phyloP scores from a whole-genome alignment of 1,140 invertebrate genomes.

The Hypsibius dujardini region DNA sequence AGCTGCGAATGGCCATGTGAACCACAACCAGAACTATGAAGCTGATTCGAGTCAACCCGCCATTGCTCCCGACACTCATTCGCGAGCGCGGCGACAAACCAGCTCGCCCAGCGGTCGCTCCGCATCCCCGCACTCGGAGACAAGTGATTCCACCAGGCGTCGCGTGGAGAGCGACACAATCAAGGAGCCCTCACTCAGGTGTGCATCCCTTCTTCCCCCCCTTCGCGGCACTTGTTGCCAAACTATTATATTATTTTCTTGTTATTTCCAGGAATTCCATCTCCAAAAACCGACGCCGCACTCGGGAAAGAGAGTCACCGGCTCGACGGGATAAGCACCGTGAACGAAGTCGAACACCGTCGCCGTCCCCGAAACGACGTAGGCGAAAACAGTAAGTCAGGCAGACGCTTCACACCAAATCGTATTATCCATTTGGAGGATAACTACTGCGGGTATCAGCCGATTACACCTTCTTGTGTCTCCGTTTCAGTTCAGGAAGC shows the following conservation, averaged over 20 bases:
- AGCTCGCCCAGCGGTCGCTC: conserved; percentile 13
- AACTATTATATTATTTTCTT: not conserved
- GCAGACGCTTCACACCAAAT: not conserved
- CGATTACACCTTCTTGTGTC: too few species aligned
- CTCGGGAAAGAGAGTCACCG: not conserved
- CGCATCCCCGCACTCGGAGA: not conserved
- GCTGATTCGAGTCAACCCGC: too few species aligned
- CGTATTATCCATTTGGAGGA: too few species aligned
- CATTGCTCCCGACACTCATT: not conserved
- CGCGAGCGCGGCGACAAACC: not conserved
- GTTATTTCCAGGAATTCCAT: not conserved
- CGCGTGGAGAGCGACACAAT: not conserved
- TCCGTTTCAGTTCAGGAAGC: too few species aligned
- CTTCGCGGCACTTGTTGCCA: not conserved
- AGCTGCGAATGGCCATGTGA: too few species aligned
- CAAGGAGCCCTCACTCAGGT: not conserved
- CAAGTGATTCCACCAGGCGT: not conserved
- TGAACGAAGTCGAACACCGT: not conserved
- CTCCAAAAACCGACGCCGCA: not conserved
- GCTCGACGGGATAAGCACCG: too few species aligned
- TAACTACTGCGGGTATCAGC: too few species aligned
- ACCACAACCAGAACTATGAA: too few species aligned
- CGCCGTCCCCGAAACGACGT: not conserved
- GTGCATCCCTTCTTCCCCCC: not conserved
- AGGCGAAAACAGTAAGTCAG: not conserved